These are phyloP conservation scores for Colletes collaris DNA, from an alignment of 2,888 invertebrate genomes.

Conservation along the genomic window DNA sequence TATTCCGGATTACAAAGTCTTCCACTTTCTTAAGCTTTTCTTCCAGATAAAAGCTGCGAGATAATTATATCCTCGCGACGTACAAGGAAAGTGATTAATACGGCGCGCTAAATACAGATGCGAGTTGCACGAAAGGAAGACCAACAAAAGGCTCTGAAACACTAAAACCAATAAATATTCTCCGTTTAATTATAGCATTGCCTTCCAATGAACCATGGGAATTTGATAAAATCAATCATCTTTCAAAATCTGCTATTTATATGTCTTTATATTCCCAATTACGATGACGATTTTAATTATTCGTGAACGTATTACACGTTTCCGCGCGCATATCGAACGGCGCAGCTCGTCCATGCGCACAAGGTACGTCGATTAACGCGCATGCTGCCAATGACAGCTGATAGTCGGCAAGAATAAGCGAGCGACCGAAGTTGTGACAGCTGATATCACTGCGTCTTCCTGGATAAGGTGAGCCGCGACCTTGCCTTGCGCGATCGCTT, in stretches of 20 bases:
- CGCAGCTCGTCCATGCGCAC: slow-evolving; percentile 13
- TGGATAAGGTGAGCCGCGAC: slow-evolving; percentile 60
- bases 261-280: too few relatives aligned
- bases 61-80: slow-evolving; percentile 37
- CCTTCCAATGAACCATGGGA: neutral
- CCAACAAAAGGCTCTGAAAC: neutral
- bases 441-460: slow-evolving; percentile 55
- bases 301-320: neutral
- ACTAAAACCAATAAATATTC: slow-evolving; percentile 29
- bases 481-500: slow-evolving; percentile 62
- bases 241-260: too few relatives aligned
- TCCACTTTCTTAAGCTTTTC: slow-evolving; percentile 31
- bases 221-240: neutral
- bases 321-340: slow-evolving; percentile 3
- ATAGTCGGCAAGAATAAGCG: slow-evolving; percentile 43
- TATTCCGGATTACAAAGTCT: slow-evolving; percentile 46
- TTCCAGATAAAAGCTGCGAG: slow-evolving; percentile 24
- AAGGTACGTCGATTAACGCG: neutral
- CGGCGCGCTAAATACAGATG: slow-evolving; percentile 37
- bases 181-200: slow-evolving; percentile 3
- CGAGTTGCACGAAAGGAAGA: neutral
- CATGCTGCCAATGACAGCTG: slow-evolving; percentile 45
- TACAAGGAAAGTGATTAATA: slow-evolving; percentile 46
- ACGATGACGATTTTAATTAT: neutral
- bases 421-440: slow-evolving; percentile 50